Conservation (phyloP, 2,113 vertebrate species). For the Ellobius talpinus region DNA sequence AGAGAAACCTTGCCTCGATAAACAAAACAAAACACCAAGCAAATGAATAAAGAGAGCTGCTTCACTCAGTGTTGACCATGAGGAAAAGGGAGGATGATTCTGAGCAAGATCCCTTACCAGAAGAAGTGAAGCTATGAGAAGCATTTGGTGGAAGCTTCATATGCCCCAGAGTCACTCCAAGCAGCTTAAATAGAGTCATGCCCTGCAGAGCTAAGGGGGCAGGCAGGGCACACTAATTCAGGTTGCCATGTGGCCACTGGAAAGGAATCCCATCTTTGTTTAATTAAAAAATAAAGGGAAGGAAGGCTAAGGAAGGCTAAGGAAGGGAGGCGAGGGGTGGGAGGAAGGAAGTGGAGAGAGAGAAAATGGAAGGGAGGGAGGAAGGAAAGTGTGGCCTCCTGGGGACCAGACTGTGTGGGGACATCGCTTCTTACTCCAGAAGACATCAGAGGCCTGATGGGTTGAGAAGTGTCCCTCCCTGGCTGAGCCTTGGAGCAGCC, state of each 20-base stretch:
- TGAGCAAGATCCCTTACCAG: slow-evolving; percentile 66
- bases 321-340: too few species aligned
- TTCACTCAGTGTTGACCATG: slow-evolving; percentile 35
- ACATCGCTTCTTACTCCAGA: neutral
- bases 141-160: slow-evolving; percentile 53
- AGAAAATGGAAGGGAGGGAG: neutral
- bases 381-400: accelerated
- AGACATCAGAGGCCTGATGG: neutral
- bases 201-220: neutral
- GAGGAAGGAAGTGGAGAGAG: too few species aligned
- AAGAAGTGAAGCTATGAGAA: slow-evolving; percentile 73
- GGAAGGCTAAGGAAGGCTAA: neutral
- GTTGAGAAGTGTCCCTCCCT: neutral
- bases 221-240: slow-evolving; percentile 67
- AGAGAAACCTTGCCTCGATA: neutral
- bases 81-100: neutral
- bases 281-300: slow-evolving; percentile 71
- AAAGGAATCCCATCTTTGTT: slow-evolving; percentile 71
- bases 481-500: neutral
- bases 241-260: slow-evolving; percentile 67
- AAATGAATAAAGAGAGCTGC: neutral
- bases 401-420: neutral
- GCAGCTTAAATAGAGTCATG: neutral
- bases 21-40: too few species aligned
- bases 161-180: neutral